Evolutionary conservation across 2,797 vertebrate species (phyloP).

Genomic region (Pseudochromis fuscus): DNA sequence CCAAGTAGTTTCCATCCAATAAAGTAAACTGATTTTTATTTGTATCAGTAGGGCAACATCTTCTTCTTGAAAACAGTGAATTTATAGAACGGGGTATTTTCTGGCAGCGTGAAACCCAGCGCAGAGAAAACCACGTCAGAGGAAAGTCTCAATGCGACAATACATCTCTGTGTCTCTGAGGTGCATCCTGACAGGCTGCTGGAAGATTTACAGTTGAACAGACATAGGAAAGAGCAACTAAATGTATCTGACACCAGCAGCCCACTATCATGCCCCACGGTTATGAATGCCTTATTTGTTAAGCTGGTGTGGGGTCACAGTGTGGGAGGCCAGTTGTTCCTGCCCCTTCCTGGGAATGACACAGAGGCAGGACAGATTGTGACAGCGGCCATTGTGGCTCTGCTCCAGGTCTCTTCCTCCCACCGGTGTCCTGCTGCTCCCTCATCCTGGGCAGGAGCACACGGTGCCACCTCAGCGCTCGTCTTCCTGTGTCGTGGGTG

Average conservation of each 20-base stretch:
- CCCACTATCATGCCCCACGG: constrained; percentile 41
- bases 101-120: constrained; percentile 8
- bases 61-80: constrained; percentile 10
- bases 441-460: constrained; percentile 47
- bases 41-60: constrained; percentile 9
- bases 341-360: constrained; percentile 77
- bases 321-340: constrained; percentile 79
- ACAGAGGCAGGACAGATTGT: constrained; percentile 74
- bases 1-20: constrained; percentile 24
- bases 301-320: constrained; percentile 68
- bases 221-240: constrained; percentile 62
- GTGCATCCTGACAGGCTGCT: constrained; percentile 66
- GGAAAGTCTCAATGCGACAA: constrained; percentile 39
- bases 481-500: constrained; percentile 57
- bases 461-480: constrained; percentile 63
- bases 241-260: constrained; percentile 64
- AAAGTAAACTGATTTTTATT: constrained; percentile 23
- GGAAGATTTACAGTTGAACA: constrained; percentile 65
- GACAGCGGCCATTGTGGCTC: constrained; percentile 82
- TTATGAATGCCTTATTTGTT: constrained; percentile 78
- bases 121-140: constrained; percentile 19
- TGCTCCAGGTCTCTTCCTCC: constrained; percentile 77
- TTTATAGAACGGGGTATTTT: constrained; percentile 23
- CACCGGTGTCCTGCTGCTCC: constrained; percentile 67
- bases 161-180: constrained; percentile 52